Base-by-base conservation (phyloP, 2,113 vertebrate species). In the Oostethus manadensis region DNA sequence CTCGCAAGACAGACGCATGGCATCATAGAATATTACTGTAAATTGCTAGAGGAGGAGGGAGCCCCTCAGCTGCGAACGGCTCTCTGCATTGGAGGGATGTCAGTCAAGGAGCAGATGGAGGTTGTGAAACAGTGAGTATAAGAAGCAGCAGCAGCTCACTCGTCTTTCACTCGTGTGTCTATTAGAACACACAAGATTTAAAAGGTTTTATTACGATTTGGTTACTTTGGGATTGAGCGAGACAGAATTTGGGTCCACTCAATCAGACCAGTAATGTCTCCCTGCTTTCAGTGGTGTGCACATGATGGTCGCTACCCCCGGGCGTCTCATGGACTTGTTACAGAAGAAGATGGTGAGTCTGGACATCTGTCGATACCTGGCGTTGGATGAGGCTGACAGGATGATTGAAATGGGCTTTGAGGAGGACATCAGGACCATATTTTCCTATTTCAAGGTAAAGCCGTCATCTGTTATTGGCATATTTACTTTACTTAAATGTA, bases 321-420 rank as follows among this genome's bases (percentile, higher is more conserved):
- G 97, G 17, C 90, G 97, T 53, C 88, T 99, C 71, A 99, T 99
- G 97, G 97, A 99, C 75, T 77, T 99, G 48, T 85, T 99, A 14
- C 97, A 99, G 81, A 99, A 99, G 88, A 98, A 98, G 89, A 98
- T 99, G 96, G 93, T 99, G 70, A 96, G 96, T 71, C 78, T 99
- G 71, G 97, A 99, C 67, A 98, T 99, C 84, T 99, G 97, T 67
- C 91, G 97, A 46, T 99, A 99, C 88, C 73, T 99, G 90, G 91
- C 94, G 17, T 84, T 99, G 80, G 97, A 99, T 5, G 96, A 99
- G 78, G 97, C 97, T 10, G 97, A 99, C 78, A 90, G 97, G 72
- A 99, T 99, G 97, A 98, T 99, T 0, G 96, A 99, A 69, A 99
- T 99, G 97, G 97, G 97, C 57, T 99, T 99, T 5, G 97, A 99